Base-by-base conservation (phyloP, 1,140 invertebrate species). In the Polyergus mexicanus region DNA sequence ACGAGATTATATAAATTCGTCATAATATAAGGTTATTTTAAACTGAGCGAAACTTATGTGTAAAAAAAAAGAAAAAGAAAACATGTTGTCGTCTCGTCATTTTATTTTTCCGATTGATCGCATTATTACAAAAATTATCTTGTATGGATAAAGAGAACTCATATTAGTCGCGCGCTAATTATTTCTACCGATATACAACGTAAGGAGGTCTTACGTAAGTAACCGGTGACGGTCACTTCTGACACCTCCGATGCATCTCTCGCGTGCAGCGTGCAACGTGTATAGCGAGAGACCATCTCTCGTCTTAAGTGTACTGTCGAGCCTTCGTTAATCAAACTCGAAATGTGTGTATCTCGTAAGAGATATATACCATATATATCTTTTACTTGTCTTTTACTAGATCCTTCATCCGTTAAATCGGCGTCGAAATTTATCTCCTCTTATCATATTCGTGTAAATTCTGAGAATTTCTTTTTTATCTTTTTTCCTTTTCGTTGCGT, bases 181-280 rank as follows among this genome's bases (percentile, higher is more conserved):
- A 83, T 32, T 71, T 58, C 35, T 35, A 35, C 11, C 54, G 41
- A 72, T 60, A 47, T 13, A 44, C 51, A 81, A 72, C 54, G 38
- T 60, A 74, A 60, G 68, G 28, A 62, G n/a, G 25, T 10, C 77
- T 83, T 83, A 83, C 8, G 54, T 83, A 83, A 83, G 78, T 72
- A 83, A 83, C 78, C 68, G 66, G 78, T 83, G 35, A n/a, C 62
- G 68, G 56, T 51, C 78, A 83, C 78, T 83, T 74, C 68, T 74
- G 54, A 62, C 78, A 74, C 78, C 35, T 83, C n/a, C 19, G 78
- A 72, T 44, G 38, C 78, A 58, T 72, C 65, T 60, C 47, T 60
- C 35, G 51, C 78, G 51, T 19, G 60, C 62, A 38, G 19, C 41
- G 41, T 47, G 41, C 66, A 47, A 25, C 22, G 11, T 13, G n/a